Evolutionary conservation across 1,140 invertebrate genomes (phyloP), one percentile per base, ranked within the genome.

Genomic region (Drosophila kurseongensis): DNA sequence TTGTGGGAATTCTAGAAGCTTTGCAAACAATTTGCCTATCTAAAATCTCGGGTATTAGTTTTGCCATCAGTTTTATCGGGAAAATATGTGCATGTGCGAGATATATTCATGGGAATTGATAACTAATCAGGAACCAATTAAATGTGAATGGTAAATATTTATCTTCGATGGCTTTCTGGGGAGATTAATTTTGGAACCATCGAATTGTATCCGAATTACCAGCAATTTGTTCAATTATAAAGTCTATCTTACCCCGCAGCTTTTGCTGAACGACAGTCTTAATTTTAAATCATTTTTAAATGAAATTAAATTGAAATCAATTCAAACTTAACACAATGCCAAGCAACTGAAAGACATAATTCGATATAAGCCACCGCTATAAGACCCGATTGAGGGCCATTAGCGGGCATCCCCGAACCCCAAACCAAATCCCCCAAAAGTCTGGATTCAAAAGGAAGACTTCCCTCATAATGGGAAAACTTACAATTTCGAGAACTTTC

Each of bases 321-420:
- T 67, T 67, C 45, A 71, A 50, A 18, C 9, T 3, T 9, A n/a
- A 1, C 4, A 45, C 63, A 62, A 45, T 35, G 42, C 58, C 35
- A 56, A 29, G 54, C 27, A 13, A 57, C 42, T 16, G 40, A 62
- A 42, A 55, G 35, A 41, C 51, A 69, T 69, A 71, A 57, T 71
- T 71, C 36, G 66, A 71, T 72, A 48, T 50, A 58, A 72, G 42
- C 68, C 66, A 72, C 68, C 68, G 52, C 68, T 35, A 72, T 72
- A 72, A 69, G 68, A 71, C 52, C 67, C 68, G 67, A 71, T 71
- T 68, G 62, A 23, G 48, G 61, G 29, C 65, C 65, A 68, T 68
- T 68, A 69, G 63, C 18, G 50, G 42, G 44, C 68, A 71, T 40
- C 51, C n/a, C 32, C 47, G 16, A 23, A 10, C 13, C 6, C 7